These are phyloP conservation scores for Ips typographus DNA, from an alignment of 1,140 invertebrate species.

Conservation along the genomic window DNA sequence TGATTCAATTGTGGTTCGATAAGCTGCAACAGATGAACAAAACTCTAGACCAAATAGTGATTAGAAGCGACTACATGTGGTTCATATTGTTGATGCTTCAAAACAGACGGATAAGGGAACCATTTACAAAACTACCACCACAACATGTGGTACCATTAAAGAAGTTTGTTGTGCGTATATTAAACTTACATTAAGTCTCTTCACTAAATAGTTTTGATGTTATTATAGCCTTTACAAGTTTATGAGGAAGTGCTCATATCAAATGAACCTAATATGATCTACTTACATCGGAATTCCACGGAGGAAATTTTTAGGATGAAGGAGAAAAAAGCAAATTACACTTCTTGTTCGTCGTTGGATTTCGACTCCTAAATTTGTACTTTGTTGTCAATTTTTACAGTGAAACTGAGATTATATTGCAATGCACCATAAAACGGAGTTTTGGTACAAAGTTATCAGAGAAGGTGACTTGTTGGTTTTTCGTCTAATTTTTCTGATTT, in stretches of 20 bases:
- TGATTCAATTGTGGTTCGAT: conserved; percentile 48
- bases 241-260: conserved; percentile 49
- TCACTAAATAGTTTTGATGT: not conserved
- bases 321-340: not conserved
- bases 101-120: conserved; percentile 47
- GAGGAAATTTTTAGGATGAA: conserved; percentile 3
- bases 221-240: conserved; percentile 44
- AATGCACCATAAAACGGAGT: no score
- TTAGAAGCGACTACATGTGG: conserved; percentile 54
- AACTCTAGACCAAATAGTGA: conserved; percentile 42
- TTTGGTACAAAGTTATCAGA: no score
- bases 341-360: not conserved
- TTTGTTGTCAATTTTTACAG: no score
- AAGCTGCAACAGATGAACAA: conserved; percentile 45
- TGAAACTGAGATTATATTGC: no score
- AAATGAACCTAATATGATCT: conserved; percentile 43
- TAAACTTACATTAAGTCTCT: not conserved
- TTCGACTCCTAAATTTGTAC: no score
- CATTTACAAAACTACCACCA: conserved; percentile 49
- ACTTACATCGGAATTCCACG: not conserved
- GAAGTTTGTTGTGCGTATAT: conserved; percentile 28
- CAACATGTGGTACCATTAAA: conserved; percentile 45
- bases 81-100: conserved; percentile 52
- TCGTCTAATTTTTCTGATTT: no score
- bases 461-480: no score